Base-by-base conservation (phyloP, 1,140 invertebrate species). In the Leucophenga varia region DNA sequence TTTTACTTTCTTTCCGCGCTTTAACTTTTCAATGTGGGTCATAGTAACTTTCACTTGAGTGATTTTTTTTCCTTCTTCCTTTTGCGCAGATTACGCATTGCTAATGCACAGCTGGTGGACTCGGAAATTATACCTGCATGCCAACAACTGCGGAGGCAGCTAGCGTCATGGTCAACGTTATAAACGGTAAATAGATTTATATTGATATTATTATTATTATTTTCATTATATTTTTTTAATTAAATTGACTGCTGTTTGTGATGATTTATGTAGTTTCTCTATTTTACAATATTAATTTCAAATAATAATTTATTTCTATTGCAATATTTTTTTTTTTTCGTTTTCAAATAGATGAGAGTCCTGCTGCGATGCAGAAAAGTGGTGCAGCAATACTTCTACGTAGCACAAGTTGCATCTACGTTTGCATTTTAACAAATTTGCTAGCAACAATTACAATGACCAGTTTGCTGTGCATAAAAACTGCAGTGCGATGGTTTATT, bases 41-140 rank as follows among this genome's bases (percentile, higher is more conserved):
- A 30, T 30, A 30, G 7, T 30, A 30, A 30, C 7, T 36, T 36
- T 14, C 34, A 36, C 14, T 17, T 14, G 6, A 8, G 12, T 17
- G 22, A 17, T 13, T 21, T 17, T 48, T 45, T 20, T 42, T 51
- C 20, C 49, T 42, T 55, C 36, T 41, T 50, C 19, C 14, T 14
- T 13, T 8, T 9, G 6, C 14, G 9, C 67, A 83, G 84, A 75
- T 79, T 93, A 64, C 85, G 82, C 50, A 91, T 93, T 59, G 81
- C 82, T 50, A 85, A 84, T 65, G 85, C 87, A 19, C 81, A 83
- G 54, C 80, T 82, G 13, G 79, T 80, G 25, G 89, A 93, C 78
- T 89, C 87, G 21, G 89, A 31, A 92, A 91, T 77, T 93, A 92
- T 76, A 90, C 87, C 69, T 93, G 90, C 71, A 84, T 87, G 55